Evolutionary conservation across 2,113 vertebrate genomes (phyloP).

Genomic region (Rafetus swinhoei): DNA sequence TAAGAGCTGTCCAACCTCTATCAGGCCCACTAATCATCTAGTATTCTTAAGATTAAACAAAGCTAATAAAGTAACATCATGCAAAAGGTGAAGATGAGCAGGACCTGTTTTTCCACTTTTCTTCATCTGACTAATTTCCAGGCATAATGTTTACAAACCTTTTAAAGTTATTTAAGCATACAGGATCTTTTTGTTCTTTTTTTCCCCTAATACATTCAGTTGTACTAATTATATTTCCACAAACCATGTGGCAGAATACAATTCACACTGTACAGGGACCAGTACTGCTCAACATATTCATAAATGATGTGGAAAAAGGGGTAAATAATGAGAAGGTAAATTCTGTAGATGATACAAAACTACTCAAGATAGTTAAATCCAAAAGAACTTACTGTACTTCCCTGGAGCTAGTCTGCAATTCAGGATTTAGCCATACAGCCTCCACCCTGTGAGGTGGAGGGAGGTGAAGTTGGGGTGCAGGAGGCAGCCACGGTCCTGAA

Average conservation of each 20-base stretch:
- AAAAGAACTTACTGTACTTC: too few relatives aligned
- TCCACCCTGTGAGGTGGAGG: too few relatives aligned
- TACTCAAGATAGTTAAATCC: too few relatives aligned
- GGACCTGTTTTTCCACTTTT: accelerated
- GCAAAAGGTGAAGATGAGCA: not conserved
- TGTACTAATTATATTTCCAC: not conserved
- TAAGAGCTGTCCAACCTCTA: too few relatives aligned
- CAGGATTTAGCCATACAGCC: too few relatives aligned
- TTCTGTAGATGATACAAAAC: too few relatives aligned
- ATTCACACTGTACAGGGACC: not conserved
- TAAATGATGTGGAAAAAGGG: too few relatives aligned
- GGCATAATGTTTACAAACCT: not conserved
- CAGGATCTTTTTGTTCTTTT: not conserved
- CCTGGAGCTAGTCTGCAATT: too few relatives aligned
- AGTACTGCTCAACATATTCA: too few relatives aligned
- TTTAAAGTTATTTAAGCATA: not conserved
- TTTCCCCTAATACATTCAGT: not conserved
- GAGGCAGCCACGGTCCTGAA: too few relatives aligned
- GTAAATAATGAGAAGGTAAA: too few relatives aligned
- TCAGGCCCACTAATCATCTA: not conserved
- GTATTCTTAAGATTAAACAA: not conserved
- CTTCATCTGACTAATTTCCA: not conserved
- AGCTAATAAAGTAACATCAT: not conserved
- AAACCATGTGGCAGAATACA: not conserved
- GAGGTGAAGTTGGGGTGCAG: too few relatives aligned